Percentiles rank a stretch among this genome's conserved stretches.
These are phyloP conservation scores for Drosophila kanekoi DNA, from an alignment of 2,888 invertebrate genomes.

Conservation along the genomic window DNA sequence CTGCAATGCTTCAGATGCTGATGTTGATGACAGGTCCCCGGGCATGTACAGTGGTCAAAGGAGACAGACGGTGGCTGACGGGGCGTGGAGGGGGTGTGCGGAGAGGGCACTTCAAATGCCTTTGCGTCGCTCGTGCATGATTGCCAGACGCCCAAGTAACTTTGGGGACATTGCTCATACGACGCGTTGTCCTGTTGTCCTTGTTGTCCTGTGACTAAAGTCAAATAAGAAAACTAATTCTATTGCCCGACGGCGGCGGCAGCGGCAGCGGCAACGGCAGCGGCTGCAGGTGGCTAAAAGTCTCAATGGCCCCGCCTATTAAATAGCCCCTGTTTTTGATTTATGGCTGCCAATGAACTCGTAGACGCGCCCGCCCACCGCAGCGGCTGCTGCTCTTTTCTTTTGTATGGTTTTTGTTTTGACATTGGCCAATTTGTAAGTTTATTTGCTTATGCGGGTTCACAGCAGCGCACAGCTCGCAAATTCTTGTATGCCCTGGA, in stretches of 20 bases:
- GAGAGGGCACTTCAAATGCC: conserved; percentile 45
- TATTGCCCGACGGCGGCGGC: conserved; percentile 56
- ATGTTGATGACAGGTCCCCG: conserved; percentile 53
- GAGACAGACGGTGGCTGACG: neutral
- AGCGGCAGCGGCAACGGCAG: conserved; percentile 36
- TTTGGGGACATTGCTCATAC: conserved; percentile 53
- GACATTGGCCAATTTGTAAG: conserved; percentile 70
- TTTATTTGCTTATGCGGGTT: conserved; percentile 70
- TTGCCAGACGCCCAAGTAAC: conserved; percentile 48
- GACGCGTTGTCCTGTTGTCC: conserved; percentile 37
- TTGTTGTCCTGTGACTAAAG: conserved; percentile 53
- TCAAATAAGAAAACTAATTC: conserved; percentile 77
- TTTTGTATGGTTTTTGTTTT: conserved; percentile 28
- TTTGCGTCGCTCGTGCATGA: conserved; percentile 71
- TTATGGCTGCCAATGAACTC: conserved; percentile 73
- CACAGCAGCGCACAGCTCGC: conserved; percentile 12
- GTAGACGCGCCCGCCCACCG: neutral
- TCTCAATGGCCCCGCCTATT: conserved; percentile 51
- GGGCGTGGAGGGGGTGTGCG: neutral
- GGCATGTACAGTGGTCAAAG: conserved; percentile 19
- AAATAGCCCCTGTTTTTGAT: conserved; percentile 70
- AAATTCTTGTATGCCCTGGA: conserved; percentile 47
- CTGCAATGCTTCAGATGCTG: conserved; percentile 15
- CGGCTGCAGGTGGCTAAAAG: conserved; percentile 49
- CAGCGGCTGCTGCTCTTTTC: conserved; percentile 17